Evolutionary conservation across 2,113 vertebrate genomes (phyloP).

Genomic region (Ibidorhyncha struthersii): DNA sequence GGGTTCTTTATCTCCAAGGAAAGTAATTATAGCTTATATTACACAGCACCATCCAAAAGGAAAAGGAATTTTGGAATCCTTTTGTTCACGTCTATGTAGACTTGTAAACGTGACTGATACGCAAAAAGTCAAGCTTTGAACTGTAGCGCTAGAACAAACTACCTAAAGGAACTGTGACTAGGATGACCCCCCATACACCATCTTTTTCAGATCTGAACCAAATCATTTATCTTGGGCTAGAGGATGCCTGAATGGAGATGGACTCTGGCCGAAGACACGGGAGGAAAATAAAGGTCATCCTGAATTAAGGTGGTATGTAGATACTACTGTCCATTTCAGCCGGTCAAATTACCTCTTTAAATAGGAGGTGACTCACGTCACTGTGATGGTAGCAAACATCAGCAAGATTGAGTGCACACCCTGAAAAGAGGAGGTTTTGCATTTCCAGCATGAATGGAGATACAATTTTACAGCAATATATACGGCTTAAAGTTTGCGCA

Average conservation of each 20-base stretch:
- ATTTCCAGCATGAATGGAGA: background rate
- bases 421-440: background rate
- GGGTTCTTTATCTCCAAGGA: background rate
- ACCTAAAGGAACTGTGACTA: background rate
- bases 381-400: background rate
- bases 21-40: conserved; percentile 2
- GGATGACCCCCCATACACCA: background rate
- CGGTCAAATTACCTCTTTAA: background rate
- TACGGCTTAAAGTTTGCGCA: background rate
- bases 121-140: background rate
- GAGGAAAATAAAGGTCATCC: background rate
- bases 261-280: background rate
- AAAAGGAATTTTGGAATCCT: background rate
- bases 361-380: background rate
- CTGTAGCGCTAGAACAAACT: background rate
- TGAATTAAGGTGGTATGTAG: background rate
- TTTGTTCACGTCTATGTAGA: background rate
- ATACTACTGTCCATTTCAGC: background rate
- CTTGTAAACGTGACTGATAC: background rate
- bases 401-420: background rate
- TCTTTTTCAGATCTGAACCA: background rate
- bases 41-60: background rate
- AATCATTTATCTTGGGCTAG: background rate
- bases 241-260: background rate
- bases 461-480: background rate